phyloP scores from a whole-genome alignment of 1,140 invertebrate species.

The Brachionus sp. region DNA sequence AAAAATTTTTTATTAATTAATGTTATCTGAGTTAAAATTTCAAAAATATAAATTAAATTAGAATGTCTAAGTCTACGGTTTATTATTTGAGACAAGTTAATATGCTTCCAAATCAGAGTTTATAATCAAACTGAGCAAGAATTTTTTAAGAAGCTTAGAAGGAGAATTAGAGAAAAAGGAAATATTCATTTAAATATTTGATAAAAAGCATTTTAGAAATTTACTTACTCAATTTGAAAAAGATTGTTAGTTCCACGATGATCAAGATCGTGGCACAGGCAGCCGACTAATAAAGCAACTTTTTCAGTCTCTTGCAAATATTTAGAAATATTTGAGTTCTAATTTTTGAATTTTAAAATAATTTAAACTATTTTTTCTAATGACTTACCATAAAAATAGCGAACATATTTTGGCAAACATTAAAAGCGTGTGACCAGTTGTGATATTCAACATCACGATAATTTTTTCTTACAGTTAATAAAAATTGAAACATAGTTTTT shows the following conservation, averaged over 20 bases:
- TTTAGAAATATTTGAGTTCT: neutral
- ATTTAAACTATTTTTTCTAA: neutral
- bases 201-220: neutral
- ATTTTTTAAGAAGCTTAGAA: too few relatives aligned
- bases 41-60: too few relatives aligned
- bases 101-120: too few relatives aligned
- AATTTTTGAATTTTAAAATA: constrained; percentile 51
- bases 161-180: too few relatives aligned
- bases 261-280: constrained; percentile 59
- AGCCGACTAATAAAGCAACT: constrained; percentile 54
- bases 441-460: constrained; percentile 94
- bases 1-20: too few relatives aligned
- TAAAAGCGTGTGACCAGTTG: constrained; percentile 93
- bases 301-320: constrained; percentile 52
- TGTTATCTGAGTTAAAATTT: too few relatives aligned
- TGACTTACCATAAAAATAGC: constrained; percentile 68
- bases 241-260: constrained; percentile 56
- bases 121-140: too few relatives aligned
- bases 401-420: constrained; percentile 95
- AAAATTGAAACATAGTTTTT: constrained; percentile 66
- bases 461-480: constrained; percentile 91
- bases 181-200: neutral
- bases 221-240: constrained; percentile 19
- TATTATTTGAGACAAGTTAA: too few relatives aligned
- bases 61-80: too few relatives aligned